These are phyloP conservation scores for rabbit (Oryctolagus cuniculus) DNA, from an alignment of 2,113 vertebrate species.

Conservation along the genomic window DNA sequence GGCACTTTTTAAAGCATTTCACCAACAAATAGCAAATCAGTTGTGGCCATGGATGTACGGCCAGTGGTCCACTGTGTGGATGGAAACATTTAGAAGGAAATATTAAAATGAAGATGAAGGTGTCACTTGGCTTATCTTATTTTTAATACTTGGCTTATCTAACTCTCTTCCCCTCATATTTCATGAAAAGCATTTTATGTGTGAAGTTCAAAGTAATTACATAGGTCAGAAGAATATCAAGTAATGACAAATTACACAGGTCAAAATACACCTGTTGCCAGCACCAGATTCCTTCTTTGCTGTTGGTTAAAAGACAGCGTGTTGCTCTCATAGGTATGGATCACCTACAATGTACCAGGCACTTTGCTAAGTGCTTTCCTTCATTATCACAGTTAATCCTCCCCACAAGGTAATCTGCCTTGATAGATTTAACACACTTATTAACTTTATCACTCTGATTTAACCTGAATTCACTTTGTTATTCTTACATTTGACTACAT, in stretches of 20 bases:
- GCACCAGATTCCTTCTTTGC: not conserved
- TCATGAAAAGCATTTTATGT: not conserved
- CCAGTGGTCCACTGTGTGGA: not conserved
- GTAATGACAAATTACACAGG: not conserved
- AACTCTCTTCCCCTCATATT: not conserved
- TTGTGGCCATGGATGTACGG: not conserved
- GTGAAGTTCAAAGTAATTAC: constrained; percentile 9
- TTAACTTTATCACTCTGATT: not conserved
- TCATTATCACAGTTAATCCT: not conserved
- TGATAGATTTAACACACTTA: not conserved
- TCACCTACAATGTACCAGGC: not conserved
- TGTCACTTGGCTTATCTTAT: not conserved
- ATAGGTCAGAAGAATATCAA: not conserved
- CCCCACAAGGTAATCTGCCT: not conserved
- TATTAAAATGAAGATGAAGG: not conserved
- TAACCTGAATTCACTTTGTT: not conserved
- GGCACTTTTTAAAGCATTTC: not conserved
- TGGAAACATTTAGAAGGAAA: not conserved
- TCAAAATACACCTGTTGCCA: not conserved
- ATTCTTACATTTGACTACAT: not conserved
- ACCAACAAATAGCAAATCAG: not conserved
- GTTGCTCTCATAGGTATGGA: not conserved
- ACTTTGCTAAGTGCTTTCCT: not conserved
- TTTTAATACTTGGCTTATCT: not conserved
- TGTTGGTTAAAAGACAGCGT: not conserved